phyloP scores from a whole-genome alignment of 2,797 vertebrate species.

The Falco concolor region DNA sequence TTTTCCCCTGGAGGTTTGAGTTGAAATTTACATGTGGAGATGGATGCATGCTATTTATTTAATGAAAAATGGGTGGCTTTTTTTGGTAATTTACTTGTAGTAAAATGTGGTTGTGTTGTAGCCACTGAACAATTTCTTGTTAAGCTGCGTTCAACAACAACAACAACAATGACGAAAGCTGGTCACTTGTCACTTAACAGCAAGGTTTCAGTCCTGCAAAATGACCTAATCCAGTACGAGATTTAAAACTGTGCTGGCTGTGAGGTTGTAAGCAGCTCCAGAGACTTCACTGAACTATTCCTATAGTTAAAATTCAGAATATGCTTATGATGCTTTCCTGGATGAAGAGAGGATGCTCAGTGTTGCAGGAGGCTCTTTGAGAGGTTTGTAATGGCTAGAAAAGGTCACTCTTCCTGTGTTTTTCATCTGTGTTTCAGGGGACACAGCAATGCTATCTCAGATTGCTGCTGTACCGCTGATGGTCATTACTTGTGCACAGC shows the following conservation, averaged over 20 bases:
- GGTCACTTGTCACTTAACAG: neutral
- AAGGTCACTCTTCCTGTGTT: neutral
- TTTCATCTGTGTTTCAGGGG: constrained; percentile 64
- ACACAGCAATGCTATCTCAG: constrained; percentile 74
- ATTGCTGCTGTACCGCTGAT: constrained; percentile 77
- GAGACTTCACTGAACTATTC: neutral
- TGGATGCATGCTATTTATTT: neutral
- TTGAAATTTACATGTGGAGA: neutral
- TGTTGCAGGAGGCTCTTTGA: neutral
- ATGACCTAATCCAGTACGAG: neutral
- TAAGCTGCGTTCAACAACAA: neutral
- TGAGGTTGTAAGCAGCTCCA: neutral
- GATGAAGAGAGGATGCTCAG: neutral
- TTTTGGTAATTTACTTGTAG: neutral
- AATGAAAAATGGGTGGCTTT: neutral
- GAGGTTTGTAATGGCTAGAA: neutral
- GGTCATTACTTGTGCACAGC: constrained; percentile 79
- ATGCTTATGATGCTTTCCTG: neutral
- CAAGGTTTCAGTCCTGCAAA: neutral
- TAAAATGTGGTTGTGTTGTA: neutral
- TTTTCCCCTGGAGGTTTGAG: neutral
- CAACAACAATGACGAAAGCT: neutral
- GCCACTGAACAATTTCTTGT: neutral
- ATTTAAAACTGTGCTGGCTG: neutral
- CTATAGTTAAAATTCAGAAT: neutral